Evolutionary conservation across 2,888 invertebrate species (phyloP).

Genomic region (Eilema caniola): DNA sequence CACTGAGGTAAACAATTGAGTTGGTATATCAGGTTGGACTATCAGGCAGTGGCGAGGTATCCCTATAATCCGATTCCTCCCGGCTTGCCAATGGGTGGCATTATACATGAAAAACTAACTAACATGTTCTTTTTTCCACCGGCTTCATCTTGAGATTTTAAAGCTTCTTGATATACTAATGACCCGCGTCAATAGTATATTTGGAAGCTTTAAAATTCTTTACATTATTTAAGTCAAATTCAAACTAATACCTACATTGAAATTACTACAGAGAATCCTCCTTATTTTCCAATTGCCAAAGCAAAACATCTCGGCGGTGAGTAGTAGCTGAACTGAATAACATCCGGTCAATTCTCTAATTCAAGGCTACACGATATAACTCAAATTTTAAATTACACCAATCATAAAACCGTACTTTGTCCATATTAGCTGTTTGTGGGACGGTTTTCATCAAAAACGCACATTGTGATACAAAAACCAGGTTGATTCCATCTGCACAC

Average conservation of each 20-base stretch:
- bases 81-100: too few relatives aligned
- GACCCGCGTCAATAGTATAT: too few relatives aligned
- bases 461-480: conserved; percentile 23
- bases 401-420: conserved; percentile 15
- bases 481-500: conserved; percentile 42
- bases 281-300: neutral
- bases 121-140: too few relatives aligned
- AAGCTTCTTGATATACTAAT: too few relatives aligned
- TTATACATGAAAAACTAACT: too few relatives aligned
- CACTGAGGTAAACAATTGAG: too few relatives aligned
- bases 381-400: conserved; percentile 15
- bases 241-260: neutral
- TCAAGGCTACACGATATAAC: conserved; percentile 30
- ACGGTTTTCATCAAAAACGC: conserved; percentile 16
- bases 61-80: too few relatives aligned
- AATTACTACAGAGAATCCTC: neutral
- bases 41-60: too few relatives aligned
- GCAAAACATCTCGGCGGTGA: conserved; percentile 7
- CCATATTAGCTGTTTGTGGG: conserved; percentile 9
- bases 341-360: conserved; percentile 18
- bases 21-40: too few relatives aligned
- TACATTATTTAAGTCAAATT: neutral
- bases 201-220: too few relatives aligned
- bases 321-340: conserved; percentile 23
- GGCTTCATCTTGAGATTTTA: too few relatives aligned